A percentile compares a stretch with the other conserved stretches of the same genome.
Conservation (phyloP, 2,113 vertebrate genomes). For the Scortum barcoo region DNA sequence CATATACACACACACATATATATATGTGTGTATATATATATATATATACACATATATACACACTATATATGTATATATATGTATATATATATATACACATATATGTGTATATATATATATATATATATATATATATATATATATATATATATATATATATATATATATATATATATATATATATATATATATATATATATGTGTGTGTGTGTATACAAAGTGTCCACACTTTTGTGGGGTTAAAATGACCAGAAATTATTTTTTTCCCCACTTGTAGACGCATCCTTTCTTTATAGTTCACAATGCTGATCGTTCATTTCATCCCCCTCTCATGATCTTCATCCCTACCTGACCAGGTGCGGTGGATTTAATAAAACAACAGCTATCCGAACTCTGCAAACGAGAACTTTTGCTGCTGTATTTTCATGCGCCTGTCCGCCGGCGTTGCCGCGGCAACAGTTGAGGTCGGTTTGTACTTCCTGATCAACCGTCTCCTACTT, state of each 20-base stretch:
- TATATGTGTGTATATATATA: no score
- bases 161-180: no score
- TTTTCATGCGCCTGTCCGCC: conserved; percentile 18
- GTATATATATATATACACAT: no score
- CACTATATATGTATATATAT: no score
- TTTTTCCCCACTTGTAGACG: not conserved
- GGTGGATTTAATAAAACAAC: not conserved
- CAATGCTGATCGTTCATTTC: conserved; percentile 23
- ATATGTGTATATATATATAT: no score
- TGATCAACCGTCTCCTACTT: conserved; percentile 80
- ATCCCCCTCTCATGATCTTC: conserved; percentile 11
- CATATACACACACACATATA: no score
- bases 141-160: no score
- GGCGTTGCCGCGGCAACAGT: conserved; percentile 68
- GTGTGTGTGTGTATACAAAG: no score
- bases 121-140: no score
- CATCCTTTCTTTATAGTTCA: conserved; percentile 30
- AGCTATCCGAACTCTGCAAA: not conserved
- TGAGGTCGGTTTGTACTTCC: conserved; percentile 81
- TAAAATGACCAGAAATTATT: not conserved
- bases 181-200: no score
- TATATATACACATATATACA: no score
- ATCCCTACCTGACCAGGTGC: not conserved
- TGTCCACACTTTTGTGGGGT: not conserved
- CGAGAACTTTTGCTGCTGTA: conserved; percentile 17